phyloP scores from a whole-genome alignment of 2,888 invertebrate species.

The Pyrrhosoma nymphula region DNA sequence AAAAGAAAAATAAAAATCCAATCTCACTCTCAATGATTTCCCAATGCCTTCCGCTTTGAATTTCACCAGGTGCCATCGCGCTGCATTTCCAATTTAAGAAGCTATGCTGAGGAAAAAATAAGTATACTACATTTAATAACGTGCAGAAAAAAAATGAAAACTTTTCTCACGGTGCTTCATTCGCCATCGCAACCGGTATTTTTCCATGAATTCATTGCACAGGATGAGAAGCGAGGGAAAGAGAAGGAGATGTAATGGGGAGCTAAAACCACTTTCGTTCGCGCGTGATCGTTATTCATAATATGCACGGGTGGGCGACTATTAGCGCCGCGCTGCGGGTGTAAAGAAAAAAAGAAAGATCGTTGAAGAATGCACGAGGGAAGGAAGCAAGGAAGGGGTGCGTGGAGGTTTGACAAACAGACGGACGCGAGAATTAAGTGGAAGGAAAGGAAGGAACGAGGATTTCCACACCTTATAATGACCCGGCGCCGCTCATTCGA shows the following conservation, averaged over 20 bases:
- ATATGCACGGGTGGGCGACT: conserved; percentile 20
- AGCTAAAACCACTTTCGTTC: background rate
- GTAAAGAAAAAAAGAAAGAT: background rate
- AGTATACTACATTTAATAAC: background rate
- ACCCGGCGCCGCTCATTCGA: conserved; percentile 4
- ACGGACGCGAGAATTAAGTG: conserved; percentile 13
- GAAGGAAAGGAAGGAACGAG: background rate
- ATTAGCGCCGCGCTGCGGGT: conserved; percentile 8
- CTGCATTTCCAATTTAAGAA: background rate
- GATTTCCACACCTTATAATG: conserved; percentile 20
- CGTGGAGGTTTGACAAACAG: background rate
- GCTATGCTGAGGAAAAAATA: background rate
- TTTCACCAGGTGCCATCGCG: background rate
- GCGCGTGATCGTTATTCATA: conserved; percentile 63
- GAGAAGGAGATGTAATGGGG: background rate
- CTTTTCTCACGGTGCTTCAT: background rate
- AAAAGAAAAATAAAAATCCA: too few species aligned
- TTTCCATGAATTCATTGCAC: background rate
- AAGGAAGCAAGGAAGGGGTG: background rate
- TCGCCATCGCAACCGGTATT: background rate
- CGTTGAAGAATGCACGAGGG: background rate
- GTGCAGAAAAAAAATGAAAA: background rate
- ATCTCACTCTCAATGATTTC: too few species aligned
- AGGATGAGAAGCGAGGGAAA: background rate
- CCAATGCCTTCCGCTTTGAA: too few species aligned